Evolutionary conservation across 2,113 vertebrate genomes (phyloP).

Genomic region (Mionectes macconnelli): DNA sequence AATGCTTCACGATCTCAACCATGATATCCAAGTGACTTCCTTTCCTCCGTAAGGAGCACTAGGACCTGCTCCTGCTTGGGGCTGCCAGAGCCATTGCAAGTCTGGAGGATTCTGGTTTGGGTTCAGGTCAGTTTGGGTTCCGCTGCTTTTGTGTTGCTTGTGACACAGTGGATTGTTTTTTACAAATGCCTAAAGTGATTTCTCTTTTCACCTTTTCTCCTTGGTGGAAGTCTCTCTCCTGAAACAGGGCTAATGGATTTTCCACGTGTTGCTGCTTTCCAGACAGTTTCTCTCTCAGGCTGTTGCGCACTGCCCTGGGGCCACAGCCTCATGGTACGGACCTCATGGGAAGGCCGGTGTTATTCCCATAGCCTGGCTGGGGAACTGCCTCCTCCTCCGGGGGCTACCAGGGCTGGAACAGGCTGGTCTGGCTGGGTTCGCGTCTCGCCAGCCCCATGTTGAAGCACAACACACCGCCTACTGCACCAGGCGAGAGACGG

Average conservation of each 20-base stretch:
- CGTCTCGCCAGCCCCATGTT: background rate
- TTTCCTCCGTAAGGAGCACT: background rate
- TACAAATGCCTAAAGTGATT: background rate
- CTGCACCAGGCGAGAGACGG: background rate
- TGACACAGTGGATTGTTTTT: background rate
- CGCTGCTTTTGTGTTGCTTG: background rate
- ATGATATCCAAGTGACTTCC: constrained; percentile 15
- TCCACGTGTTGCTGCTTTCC: background rate
- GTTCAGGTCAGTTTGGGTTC: constrained; percentile 16
- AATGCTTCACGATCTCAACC: background rate
- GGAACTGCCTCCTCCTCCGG: background rate
- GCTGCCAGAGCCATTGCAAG: background rate
- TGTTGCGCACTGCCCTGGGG: background rate
- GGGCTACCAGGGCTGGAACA: background rate
- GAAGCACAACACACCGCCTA: background rate
- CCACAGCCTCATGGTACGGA: rapidly evolving
- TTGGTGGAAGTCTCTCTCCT: background rate
- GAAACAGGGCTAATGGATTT: background rate
- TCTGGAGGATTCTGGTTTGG: background rate
- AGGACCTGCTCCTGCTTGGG: background rate
- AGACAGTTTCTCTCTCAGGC: background rate
- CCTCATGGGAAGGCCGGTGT: background rate
- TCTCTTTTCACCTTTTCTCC: background rate
- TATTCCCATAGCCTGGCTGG: rapidly evolving
- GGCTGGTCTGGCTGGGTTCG: rapidly evolving